These are phyloP conservation scores for Ypsolopha scabrella DNA, from an alignment of 2,888 invertebrate species.

Conservation along the genomic window DNA sequence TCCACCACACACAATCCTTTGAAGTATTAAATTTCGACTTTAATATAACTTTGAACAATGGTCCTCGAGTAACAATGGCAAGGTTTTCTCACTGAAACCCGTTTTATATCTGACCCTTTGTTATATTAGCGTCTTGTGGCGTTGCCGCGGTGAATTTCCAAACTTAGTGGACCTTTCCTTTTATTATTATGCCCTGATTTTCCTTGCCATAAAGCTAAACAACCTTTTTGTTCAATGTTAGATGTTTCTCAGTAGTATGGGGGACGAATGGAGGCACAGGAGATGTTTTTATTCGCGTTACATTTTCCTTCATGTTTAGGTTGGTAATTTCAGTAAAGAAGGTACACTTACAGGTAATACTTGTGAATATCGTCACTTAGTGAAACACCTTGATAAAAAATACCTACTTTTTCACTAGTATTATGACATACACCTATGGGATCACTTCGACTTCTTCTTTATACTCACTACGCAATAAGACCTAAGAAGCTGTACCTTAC, in stretches of 20 bases:
- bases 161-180: slow-evolving; percentile 3
- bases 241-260: no score
- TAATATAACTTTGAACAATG: slow-evolving; percentile 1
- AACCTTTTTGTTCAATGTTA: slow-evolving; percentile 2
- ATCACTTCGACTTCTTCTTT: no score
- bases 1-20: neutral
- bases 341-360: no score
- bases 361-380: no score
- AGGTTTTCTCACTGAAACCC: neutral
- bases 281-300: neutral
- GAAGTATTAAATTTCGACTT: slow-evolving; percentile 1
- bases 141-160: neutral
- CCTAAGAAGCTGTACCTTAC: no score
- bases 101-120: slow-evolving; percentile 4
- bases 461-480: no score
- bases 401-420: no score
- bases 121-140: slow-evolving; percentile 3
- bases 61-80: neutral
- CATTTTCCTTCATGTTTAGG: neutral
- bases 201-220: slow-evolving; percentile 4
- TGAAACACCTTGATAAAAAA: no score
- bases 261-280: neutral
- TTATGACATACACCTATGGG: no score
- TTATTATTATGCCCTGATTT: slow-evolving; percentile 4
- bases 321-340: neutral